Conservation (phyloP, 30 jellyfish, hydroid and myxozoan species). For the Cassiopea xamachana region DNA sequence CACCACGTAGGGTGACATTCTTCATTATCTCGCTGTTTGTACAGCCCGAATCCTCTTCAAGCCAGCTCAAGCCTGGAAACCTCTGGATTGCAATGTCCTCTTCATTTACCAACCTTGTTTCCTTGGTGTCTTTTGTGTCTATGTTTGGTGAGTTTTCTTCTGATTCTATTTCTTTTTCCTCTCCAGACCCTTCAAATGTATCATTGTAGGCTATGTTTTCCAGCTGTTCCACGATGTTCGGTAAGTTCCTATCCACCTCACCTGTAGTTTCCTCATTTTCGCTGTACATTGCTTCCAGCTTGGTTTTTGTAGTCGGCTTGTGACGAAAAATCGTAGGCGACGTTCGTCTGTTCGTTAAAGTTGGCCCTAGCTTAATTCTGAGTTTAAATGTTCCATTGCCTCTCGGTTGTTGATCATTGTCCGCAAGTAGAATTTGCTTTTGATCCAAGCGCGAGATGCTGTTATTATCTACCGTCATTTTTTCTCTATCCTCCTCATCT, state of each 20-base stretch:
- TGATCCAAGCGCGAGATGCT: neutral
- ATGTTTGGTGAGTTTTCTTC: neutral
- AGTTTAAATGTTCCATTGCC: neutral
- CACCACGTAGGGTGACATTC: constrained; percentile 91
- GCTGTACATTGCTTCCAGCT: neutral
- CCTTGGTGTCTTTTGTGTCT: neutral
- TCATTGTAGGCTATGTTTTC: neutral
- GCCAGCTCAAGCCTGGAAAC: constrained; percentile 61
- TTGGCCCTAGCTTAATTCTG: neutral
- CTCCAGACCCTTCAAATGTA: constrained; percentile 32
- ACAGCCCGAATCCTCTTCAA: constrained; percentile 90
- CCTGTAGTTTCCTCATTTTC: neutral
- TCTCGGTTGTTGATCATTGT: neutral
- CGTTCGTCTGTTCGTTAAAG: neutral
- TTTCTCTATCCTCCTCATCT: neutral
- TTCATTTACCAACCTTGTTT: neutral
- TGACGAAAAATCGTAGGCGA: neutral
- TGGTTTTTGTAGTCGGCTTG: neutral
- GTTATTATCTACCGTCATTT: neutral
- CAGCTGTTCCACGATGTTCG: constrained; percentile 1
- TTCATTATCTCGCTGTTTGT: constrained; percentile 81
- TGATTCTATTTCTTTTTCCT: neutral
- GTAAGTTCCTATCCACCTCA: neutral
- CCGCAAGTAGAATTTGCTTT: neutral
- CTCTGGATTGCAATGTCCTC: constrained; percentile 39